These are phyloP conservation scores for Perizoma flavofasciatum DNA, from an alignment of 2,888 invertebrate species.

Conservation along the genomic window DNA sequence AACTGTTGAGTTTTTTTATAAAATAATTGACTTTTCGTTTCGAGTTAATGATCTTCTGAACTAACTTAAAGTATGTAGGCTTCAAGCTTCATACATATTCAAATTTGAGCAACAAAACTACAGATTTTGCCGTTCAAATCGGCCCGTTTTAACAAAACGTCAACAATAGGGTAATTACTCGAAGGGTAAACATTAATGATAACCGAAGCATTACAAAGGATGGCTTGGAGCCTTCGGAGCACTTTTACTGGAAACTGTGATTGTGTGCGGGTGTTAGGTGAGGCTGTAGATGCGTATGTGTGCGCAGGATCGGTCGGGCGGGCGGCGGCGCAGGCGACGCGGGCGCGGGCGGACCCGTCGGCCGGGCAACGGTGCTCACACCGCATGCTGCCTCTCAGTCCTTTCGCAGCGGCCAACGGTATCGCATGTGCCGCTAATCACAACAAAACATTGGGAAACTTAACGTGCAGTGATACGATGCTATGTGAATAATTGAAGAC, in stretches of 20 bases:
- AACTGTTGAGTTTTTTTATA: no score
- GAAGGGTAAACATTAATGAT: slow-evolving; percentile 44
- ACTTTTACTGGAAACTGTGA: slow-evolving; percentile 78
- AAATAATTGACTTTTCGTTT: no score
- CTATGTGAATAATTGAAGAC: slow-evolving; percentile 75
- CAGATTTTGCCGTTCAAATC: slow-evolving; percentile 18
- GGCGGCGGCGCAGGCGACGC: slow-evolving; percentile 61
- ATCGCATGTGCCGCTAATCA: slow-evolving; percentile 80
- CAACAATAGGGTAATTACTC: slow-evolving; percentile 42
- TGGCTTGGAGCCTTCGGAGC: slow-evolving; percentile 59
- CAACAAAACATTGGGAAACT: slow-evolving; percentile 76
- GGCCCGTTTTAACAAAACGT: slow-evolving; percentile 26
- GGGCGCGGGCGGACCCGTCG: slow-evolving; percentile 72
- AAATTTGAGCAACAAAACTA: neutral
- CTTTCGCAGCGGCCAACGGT: slow-evolving; percentile 82
- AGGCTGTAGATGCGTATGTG: slow-evolving; percentile 47
- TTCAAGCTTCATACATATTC: neutral
- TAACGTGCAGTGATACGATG: slow-evolving; percentile 80
- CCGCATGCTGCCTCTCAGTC: slow-evolving; percentile 79
- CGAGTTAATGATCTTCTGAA: no score
- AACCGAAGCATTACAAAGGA: slow-evolving; percentile 39
- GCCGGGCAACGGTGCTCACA: slow-evolving; percentile 78
- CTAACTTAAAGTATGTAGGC: neutral
- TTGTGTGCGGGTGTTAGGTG: slow-evolving; percentile 59
- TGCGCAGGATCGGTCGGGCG: slow-evolving; percentile 63